Percentiles rank a stretch among this genome's conserved stretches.
Evolutionary conservation across 2,113 vertebrate species (phyloP).

Genomic region (Anoplopoma fimbria): DNA sequence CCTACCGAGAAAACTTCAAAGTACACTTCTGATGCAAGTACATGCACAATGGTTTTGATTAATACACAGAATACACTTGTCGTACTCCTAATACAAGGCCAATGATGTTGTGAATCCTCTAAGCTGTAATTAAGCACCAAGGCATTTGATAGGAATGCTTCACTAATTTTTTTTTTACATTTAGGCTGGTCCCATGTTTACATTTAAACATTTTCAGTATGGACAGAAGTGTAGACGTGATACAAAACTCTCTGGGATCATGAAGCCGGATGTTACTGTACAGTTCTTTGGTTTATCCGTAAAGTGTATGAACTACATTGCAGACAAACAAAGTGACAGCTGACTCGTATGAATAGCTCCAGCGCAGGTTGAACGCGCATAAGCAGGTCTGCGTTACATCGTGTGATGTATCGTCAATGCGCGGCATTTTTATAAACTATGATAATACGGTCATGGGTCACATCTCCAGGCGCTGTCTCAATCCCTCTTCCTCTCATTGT

Average conservation of each 20-base stretch:
- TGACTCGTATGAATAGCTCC: neutral
- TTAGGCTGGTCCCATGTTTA: neutral
- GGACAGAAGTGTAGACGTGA: neutral
- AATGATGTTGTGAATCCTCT: neutral
- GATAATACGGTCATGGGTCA: neutral
- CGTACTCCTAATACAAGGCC: neutral
- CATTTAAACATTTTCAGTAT: neutral
- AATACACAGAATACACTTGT: neutral
- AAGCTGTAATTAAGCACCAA: neutral
- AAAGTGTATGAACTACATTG: too few relatives aligned
- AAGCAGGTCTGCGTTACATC: neutral
- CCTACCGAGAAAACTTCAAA: neutral
- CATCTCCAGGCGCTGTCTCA: neutral
- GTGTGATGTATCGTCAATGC: neutral
- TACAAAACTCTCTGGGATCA: too few relatives aligned
- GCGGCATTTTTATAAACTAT: neutral
- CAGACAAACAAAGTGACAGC: neutral
- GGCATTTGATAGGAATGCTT: slow-evolving; percentile 4
- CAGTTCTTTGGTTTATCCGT: too few relatives aligned
- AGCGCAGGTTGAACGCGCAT: neutral
- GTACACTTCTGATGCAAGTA: neutral
- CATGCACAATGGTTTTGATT: neutral
- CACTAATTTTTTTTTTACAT: slow-evolving; percentile 4
- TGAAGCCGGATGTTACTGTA: too few relatives aligned
- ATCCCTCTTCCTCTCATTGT: neutral